These are phyloP conservation scores for Galaxea fascicularis DNA, from an alignment of 92 coral and sea anemone genomes.

Conservation along the genomic window DNA sequence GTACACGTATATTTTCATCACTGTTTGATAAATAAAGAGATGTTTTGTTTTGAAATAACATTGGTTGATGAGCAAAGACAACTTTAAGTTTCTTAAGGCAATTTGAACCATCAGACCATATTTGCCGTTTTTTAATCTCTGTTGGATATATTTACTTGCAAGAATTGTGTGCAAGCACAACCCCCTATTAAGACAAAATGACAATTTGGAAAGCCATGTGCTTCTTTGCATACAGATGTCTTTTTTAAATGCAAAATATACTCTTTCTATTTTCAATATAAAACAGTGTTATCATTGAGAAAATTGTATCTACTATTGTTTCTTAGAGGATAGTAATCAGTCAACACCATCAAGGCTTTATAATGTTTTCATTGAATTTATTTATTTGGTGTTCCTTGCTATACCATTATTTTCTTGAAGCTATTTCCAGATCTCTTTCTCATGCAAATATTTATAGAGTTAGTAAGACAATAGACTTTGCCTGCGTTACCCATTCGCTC, in stretches of 20 bases:
- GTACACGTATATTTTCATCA: too few relatives aligned
- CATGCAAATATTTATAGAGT: slow-evolving; percentile 24
- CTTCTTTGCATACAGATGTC: too few relatives aligned
- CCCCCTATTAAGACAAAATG: too few relatives aligned
- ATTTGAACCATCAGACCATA: neutral
- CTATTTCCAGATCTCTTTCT: slow-evolving; percentile 30
- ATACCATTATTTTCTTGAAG: neutral
- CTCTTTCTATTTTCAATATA: too few relatives aligned
- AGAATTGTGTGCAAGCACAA: too few relatives aligned
- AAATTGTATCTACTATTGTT: too few relatives aligned
- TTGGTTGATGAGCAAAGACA: too few relatives aligned
- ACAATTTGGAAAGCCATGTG: too few relatives aligned
- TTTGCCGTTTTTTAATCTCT: neutral
- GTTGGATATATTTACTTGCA: neutral
- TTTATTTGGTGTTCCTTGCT: neutral
- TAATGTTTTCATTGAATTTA: neutral
- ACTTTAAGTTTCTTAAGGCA: neutral
- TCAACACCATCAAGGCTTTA: neutral
- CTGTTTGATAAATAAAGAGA: too few relatives aligned
- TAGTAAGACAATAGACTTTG: slow-evolving; percentile 23
- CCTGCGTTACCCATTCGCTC: neutral
- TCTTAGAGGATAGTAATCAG: neutral
- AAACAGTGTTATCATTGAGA: too few relatives aligned
- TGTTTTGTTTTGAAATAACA: too few relatives aligned
- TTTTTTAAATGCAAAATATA: too few relatives aligned